Evolutionary conservation across 2,888 invertebrate species (phyloP).

Genomic region (Leptopterna dolabrata): DNA sequence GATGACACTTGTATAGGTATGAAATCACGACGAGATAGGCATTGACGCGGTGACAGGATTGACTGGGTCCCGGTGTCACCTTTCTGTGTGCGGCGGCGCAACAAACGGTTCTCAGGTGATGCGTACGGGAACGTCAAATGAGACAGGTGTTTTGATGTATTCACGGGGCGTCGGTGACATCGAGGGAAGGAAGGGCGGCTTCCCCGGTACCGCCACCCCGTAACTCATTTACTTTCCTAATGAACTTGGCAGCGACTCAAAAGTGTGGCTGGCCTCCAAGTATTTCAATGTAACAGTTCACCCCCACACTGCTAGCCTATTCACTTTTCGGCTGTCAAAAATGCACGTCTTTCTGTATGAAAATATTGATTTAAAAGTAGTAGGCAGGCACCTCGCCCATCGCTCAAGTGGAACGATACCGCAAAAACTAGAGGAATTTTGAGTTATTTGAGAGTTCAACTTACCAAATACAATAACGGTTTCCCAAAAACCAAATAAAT

Average conservation of each 20-base stretch:
- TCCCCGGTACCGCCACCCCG: background rate
- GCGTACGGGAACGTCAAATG: background rate
- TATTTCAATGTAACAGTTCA: constrained; percentile 22
- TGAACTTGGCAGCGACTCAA: constrained; percentile 38
- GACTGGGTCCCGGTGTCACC: background rate
- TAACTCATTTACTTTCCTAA: constrained; percentile 42
- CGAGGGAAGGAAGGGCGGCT: background rate
- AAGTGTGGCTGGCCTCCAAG: constrained; percentile 17
- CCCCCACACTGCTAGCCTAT: background rate
- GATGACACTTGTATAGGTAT: no score
- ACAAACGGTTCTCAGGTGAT: background rate
- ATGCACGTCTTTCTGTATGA: no score
- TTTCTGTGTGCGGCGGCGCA: background rate
- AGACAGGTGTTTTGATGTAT: background rate
- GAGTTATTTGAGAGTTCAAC: no score
- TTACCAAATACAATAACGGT: no score
- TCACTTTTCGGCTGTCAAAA: no score
- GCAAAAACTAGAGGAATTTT: no score
- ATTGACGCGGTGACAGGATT: background rate
- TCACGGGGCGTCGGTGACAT: background rate
- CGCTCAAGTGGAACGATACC: no score
- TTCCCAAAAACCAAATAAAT: no score
- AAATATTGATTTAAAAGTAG: no score
- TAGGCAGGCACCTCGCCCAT: no score
- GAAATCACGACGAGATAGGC: background rate